A percentile compares a stretch with the other conserved stretches of the same genome.
Evolutionary conservation across 2,113 vertebrate genomes (phyloP).

Genomic region (Leucopternis melanops): DNA sequence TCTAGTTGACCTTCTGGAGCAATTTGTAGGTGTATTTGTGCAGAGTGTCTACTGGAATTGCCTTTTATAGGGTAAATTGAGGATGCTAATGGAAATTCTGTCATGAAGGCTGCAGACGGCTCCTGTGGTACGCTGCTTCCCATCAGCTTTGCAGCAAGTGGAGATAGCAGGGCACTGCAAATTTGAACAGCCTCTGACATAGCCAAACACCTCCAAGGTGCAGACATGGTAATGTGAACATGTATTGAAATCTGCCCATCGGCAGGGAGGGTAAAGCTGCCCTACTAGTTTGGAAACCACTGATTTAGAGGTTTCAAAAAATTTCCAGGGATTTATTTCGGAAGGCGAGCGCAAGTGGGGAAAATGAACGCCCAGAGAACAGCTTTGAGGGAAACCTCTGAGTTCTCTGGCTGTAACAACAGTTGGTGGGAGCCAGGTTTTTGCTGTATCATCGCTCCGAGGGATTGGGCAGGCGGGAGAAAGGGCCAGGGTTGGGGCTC

Average conservation of each 20-base stretch:
- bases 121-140: not conserved
- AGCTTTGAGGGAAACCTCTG: constrained; percentile 35
- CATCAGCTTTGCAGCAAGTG: not conserved
- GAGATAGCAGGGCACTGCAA: not conserved
- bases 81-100: not conserved
- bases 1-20: constrained; percentile 19
- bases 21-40: not conserved
- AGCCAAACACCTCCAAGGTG: not conserved
- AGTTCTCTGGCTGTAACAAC: not conserved
- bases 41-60: not conserved
- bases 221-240: not conserved
- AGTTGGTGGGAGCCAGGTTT: not conserved
- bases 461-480: not conserved
- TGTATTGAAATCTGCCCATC: not conserved
- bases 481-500: not conserved
- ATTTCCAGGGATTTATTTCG: too few species aligned
- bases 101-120: not conserved
- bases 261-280: not conserved
- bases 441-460: not conserved
- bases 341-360: too few species aligned
- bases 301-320: too few species aligned
- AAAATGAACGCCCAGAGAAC: too few species aligned
- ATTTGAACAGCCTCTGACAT: not conserved
- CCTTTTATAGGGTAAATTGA: not conserved
- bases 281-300: too few species aligned